Percentiles rank a stretch among this genome's conserved stretches.
Conservation (phyloP, 2,797 vertebrate genomes). For the Spizella passerina region DNA sequence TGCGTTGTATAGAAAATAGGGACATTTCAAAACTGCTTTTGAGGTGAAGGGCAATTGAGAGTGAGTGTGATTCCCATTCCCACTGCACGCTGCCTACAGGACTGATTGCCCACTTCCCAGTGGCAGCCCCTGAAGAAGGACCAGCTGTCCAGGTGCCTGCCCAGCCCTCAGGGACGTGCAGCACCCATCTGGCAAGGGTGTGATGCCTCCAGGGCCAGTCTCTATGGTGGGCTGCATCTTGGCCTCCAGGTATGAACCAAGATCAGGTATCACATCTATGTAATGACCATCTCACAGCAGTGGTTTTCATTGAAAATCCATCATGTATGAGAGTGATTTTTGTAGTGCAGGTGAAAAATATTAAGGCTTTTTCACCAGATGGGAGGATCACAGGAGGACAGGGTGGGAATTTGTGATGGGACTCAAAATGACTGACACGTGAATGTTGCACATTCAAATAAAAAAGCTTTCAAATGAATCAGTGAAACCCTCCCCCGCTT, state of each 20-base stretch:
- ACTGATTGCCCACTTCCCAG: rapidly evolving
- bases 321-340: background rate
- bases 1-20: background rate
- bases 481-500: background rate
- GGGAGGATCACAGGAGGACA: background rate
- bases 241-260: background rate
- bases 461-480: conserved; percentile 8
- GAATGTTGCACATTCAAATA: background rate
- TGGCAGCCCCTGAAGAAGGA: rapidly evolving
- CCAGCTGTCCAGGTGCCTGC: rapidly evolving
- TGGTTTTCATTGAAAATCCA: background rate
- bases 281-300: background rate
- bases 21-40: background rate
- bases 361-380: background rate
- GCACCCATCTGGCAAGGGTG: rapidly evolving
- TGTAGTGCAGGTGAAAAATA: background rate
- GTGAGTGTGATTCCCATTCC: background rate
- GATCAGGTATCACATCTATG: background rate
- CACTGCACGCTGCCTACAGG: rapidly evolving
- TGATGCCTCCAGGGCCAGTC: background rate
- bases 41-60: rapidly evolving
- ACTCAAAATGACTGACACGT: background rate
- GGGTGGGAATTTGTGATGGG: background rate
- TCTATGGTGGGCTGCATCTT: background rate
- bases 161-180: background rate